phyloP scores from a whole-genome alignment of 2,113 vertebrate species.

The Actenoides hombroni region DNA sequence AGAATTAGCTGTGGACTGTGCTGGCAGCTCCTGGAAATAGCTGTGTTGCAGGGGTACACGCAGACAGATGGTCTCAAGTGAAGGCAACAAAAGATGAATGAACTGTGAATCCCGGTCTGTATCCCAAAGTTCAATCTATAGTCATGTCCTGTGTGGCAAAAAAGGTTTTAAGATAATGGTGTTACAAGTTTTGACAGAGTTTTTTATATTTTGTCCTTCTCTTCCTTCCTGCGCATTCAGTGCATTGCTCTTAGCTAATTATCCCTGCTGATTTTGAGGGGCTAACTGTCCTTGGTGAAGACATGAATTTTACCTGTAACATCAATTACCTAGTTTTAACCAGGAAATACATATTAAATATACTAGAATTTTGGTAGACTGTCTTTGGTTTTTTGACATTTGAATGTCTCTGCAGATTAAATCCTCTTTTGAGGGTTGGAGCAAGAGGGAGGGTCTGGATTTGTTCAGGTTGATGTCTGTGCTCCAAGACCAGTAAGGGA shows the following conservation, averaged over 20 bases:
- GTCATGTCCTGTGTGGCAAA: fast-evolving
- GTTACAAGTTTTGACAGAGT: neutral
- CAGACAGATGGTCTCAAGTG: neutral
- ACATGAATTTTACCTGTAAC: neutral
- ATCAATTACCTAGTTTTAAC: neutral
- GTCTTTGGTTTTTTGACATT: neutral
- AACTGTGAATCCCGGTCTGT: neutral
- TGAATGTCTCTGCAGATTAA: neutral
- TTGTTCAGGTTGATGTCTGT: neutral
- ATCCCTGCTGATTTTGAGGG: neutral
- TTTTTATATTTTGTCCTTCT: neutral
- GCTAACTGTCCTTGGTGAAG: neutral
- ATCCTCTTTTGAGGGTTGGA: neutral
- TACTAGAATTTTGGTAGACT: neutral
- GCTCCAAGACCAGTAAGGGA: neutral
- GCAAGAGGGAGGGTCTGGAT: neutral
- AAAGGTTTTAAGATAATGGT: neutral
- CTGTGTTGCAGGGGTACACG: fast-evolving
- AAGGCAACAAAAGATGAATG: neutral
- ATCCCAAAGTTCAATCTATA: neutral
- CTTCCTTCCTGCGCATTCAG: neutral
- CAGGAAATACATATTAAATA: neutral
- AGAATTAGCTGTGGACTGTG: neutral
- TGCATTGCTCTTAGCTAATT: neutral
- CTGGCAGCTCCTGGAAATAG: neutral